Conservation (phyloP, 2,113 vertebrate genomes). For the Gambusia affinis region DNA sequence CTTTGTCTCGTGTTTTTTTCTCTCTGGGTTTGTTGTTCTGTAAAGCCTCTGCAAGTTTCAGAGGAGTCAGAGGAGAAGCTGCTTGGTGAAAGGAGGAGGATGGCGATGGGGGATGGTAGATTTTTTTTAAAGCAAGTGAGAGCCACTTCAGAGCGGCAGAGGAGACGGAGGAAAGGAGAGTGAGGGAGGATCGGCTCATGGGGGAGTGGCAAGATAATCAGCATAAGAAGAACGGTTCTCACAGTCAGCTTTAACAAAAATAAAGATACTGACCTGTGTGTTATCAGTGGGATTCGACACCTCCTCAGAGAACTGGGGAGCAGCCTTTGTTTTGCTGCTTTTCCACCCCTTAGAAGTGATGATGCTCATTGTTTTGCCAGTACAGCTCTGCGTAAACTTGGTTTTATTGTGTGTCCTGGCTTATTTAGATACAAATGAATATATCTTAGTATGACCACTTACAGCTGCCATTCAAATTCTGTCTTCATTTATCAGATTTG, state of each 20-base stretch:
- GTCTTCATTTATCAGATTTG: neutral
- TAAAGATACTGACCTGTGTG: slow-evolving; percentile 31
- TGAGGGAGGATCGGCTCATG: slow-evolving; percentile 10
- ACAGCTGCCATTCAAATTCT: neutral
- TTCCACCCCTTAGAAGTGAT: slow-evolving; percentile 12
- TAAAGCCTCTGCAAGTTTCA: slow-evolving; percentile 36
- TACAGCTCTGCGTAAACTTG: neutral
- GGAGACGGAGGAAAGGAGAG: neutral
- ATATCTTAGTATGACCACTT: neutral
- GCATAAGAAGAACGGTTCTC: slow-evolving; percentile 71
- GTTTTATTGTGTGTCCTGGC: neutral
- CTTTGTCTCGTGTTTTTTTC: slow-evolving; percentile 32
- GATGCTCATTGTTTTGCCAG: neutral
- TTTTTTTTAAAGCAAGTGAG: slow-evolving; percentile 28
- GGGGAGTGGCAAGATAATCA: slow-evolving; percentile 64
- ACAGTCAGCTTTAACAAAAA: slow-evolving; percentile 69
- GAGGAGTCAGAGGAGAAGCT: slow-evolving; percentile 41
- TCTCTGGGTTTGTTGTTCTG: slow-evolving; percentile 19
- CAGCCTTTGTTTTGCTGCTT: slow-evolving; percentile 32
- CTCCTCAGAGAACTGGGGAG: slow-evolving; percentile 34
- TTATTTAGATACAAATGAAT: neutral
- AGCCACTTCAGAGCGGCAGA: slow-evolving; percentile 49
- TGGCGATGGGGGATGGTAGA: neutral
- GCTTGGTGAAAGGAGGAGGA: slow-evolving; percentile 19
- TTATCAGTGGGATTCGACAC: slow-evolving; percentile 41